Conservation (phyloP, 30 jellyfish, hydroid and myxozoan genomes). For the Rhopilema esculentum region DNA sequence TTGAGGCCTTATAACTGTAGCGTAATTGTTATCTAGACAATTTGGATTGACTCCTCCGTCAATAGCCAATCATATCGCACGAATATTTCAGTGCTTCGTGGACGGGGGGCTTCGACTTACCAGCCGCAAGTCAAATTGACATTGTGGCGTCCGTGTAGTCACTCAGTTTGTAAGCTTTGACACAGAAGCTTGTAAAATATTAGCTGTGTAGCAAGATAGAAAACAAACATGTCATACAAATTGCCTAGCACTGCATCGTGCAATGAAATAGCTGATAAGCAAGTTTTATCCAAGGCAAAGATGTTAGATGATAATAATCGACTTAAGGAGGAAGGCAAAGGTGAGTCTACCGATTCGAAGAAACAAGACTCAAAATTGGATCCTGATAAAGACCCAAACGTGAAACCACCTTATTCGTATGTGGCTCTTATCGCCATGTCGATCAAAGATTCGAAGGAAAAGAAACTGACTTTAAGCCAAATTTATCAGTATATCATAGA, state of each 20-base stretch:
- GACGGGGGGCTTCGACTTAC: constrained; percentile 65
- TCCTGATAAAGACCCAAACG: constrained; percentile 74
- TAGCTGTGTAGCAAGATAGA: not conserved
- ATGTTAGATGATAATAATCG: constrained; percentile 50
- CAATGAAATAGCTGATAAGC: constrained; percentile 55
- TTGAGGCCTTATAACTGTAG: constrained; percentile 66
- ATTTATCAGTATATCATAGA: constrained; percentile 90
- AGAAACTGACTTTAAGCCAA: constrained; percentile 82
- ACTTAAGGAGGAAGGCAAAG: constrained; percentile 24
- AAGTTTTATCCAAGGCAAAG: constrained; percentile 23
- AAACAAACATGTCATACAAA: constrained; percentile 60
- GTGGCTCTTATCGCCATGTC: constrained; percentile 99
- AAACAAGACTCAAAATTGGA: constrained; percentile 25
- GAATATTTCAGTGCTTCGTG: not conserved
- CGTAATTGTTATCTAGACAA: constrained; percentile 70
- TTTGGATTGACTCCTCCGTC: constrained; percentile 61
- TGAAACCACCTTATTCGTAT: constrained; percentile 94
- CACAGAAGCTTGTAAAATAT: constrained; percentile 30
- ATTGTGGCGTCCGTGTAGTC: constrained; percentile 52
- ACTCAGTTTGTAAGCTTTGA: constrained; percentile 43
- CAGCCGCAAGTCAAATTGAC: constrained; percentile 29
- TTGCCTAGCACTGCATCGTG: constrained; percentile 49
- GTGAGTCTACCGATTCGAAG: constrained; percentile 24
- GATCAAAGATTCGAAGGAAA: constrained; percentile 78
- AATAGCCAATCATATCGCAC: constrained; percentile 71